phyloP scores from a whole-genome alignment of 2,797 vertebrate genomes.

The Simalia tracyae region DNA sequence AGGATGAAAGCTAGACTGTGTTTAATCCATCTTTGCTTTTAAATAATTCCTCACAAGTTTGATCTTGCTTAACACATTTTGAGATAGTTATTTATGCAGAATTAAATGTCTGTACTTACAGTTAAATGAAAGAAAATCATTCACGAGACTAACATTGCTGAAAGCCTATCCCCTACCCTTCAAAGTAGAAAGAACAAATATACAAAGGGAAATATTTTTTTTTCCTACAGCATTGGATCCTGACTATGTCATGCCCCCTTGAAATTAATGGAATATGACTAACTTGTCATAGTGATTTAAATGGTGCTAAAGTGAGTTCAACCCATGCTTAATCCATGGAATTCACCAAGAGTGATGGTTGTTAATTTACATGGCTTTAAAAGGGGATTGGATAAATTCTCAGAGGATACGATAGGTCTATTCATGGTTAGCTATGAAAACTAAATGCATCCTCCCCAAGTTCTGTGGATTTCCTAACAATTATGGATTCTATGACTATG shows the following conservation, averaged over 20 bases:
- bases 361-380: not conserved
- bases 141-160: not conserved
- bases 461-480: not conserved
- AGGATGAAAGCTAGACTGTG: slow-evolving; percentile 35
- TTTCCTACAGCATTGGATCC: not conserved
- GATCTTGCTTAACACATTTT: slow-evolving; percentile 41
- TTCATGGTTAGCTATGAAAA: not conserved
- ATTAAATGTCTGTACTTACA: not conserved
- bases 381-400: not conserved
- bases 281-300: not conserved
- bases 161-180: not conserved
- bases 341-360: not conserved
- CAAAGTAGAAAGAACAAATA: not conserved
- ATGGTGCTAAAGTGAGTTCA: not conserved
- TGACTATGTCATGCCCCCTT: not conserved
- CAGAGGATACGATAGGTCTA: not conserved
- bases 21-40: slow-evolving; percentile 36
- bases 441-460: not conserved
- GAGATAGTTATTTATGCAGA: not conserved
- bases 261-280: not conserved
- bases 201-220: not conserved
- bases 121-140: not conserved
- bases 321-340: not conserved
- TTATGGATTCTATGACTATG: not conserved
- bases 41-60: slow-evolving; percentile 50